Conservation (phyloP, 2,888 invertebrate species). For the Oeneis ivallda region DNA sequence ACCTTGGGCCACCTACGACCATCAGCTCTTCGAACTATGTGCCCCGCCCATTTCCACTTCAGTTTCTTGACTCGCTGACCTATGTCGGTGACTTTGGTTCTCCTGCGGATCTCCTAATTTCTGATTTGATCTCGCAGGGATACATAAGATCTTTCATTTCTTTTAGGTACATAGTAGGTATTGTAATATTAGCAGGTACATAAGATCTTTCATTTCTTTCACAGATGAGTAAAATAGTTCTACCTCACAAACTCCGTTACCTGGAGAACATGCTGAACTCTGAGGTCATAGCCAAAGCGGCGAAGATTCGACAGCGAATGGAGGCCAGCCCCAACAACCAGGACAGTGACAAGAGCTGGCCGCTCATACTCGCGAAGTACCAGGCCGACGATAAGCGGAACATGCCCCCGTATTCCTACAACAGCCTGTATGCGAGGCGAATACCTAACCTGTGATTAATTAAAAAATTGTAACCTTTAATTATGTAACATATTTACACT, state of each 20-base stretch:
- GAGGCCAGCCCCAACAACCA: constrained; percentile 64
- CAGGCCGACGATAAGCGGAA: constrained; percentile 55
- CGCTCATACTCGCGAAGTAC: constrained; percentile 61
- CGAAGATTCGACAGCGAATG: constrained; percentile 64
- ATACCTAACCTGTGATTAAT: constrained; percentile 46
- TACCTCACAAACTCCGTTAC: constrained; percentile 71
- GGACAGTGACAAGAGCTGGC: constrained; percentile 69
- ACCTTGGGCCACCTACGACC: too few relatives aligned
- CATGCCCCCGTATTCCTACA: constrained; percentile 43
- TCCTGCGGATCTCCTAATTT: too few relatives aligned
- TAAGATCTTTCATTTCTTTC: constrained; percentile 38
- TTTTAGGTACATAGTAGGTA: too few relatives aligned
- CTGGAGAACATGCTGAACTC: constrained; percentile 74
- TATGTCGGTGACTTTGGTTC: too few relatives aligned
- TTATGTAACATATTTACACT: too few relatives aligned
- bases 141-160: too few relatives aligned
- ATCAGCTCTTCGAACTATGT: too few relatives aligned
- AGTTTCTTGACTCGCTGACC: too few relatives aligned
- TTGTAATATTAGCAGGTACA: too few relatives aligned
- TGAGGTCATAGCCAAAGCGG: constrained; percentile 71
- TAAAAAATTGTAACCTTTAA: too few relatives aligned
- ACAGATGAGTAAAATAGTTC: constrained; percentile 69
- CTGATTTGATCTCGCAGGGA: too few relatives aligned
- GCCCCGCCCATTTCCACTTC: too few relatives aligned
- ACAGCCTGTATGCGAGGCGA: constrained; percentile 51